Percentiles rank a stretch among this genome's conserved stretches.
Conservation (phyloP, 1,140 invertebrate genomes). For the Polyergus mexicanus region DNA sequence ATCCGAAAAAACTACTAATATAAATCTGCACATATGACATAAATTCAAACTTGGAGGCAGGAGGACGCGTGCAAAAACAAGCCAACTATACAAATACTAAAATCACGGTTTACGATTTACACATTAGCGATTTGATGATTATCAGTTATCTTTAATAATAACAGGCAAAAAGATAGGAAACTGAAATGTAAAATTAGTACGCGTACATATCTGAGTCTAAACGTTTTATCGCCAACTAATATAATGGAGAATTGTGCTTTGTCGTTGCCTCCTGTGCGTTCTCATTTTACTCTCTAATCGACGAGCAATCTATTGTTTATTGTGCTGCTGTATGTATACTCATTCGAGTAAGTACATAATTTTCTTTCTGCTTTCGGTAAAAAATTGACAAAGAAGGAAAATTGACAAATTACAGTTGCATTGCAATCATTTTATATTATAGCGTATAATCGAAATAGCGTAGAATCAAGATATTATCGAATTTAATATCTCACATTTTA, state of each 20-base stretch:
- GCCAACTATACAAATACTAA: not conserved
- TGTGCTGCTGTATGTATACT: not conserved
- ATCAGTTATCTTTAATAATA: not conserved
- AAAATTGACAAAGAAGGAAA: not conserved
- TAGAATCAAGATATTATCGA: not conserved
- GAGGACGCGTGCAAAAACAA: not conserved
- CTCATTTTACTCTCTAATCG: not conserved
- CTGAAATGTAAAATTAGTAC: not conserved
- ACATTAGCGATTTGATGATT: not conserved
- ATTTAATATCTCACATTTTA: conserved; percentile 6
- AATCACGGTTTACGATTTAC: not conserved
- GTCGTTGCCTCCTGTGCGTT: not conserved
- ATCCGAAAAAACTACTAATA: not conserved
- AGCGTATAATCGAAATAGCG: not conserved
- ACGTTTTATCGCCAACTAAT: not conserved
- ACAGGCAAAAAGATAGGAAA: not conserved
- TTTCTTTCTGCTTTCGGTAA: not conserved
- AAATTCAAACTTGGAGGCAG: not conserved
- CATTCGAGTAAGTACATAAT: not conserved
- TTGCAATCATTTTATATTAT: not conserved
- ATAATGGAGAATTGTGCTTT: not conserved
- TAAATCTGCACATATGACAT: not conserved
- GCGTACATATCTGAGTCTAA: not conserved
- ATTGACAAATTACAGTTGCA: not conserved
- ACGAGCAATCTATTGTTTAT: not conserved